Conservation (phyloP, 2,888 invertebrate species). For the Nesidiocoris tenuis region DNA sequence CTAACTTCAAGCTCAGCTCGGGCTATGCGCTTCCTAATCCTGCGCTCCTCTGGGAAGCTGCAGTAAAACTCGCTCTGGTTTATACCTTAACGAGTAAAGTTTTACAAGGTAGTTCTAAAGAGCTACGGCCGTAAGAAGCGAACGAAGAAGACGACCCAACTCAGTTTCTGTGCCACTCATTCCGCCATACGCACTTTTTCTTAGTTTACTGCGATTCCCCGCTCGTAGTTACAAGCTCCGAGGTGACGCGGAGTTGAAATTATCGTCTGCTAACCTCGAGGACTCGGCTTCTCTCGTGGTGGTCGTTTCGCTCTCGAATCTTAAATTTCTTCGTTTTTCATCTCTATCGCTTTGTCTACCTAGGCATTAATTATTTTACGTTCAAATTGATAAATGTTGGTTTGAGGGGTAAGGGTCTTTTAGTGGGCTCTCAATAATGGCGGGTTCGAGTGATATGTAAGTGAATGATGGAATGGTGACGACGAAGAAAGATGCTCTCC, state of each 20-base stretch:
- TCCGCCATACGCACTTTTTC: background rate
- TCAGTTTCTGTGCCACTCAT: conserved; percentile 31
- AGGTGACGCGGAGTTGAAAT: background rate
- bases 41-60: conserved; percentile 6
- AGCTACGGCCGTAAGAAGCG: conserved; percentile 1
- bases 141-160: conserved; percentile 11
- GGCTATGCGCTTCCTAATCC: background rate
- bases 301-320: too few relatives aligned
- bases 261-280: conserved; percentile 1
- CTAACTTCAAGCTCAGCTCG: background rate
- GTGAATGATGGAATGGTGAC: too few relatives aligned
- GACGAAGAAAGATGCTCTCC: too few relatives aligned
- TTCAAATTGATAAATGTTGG: too few relatives aligned
- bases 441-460: too few relatives aligned
- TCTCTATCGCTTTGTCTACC: too few relatives aligned
- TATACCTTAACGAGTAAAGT: conserved; percentile 37
- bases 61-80: conserved; percentile 17
- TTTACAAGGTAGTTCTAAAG: conserved; percentile 31
- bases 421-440: too few relatives aligned
- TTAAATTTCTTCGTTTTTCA: too few relatives aligned
- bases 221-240: background rate
- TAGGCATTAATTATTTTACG: too few relatives aligned
- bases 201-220: background rate
- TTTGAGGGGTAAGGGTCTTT: too few relatives aligned
- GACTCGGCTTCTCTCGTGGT: conserved; percentile 1